Evolutionary conservation across 2,797 vertebrate genomes (phyloP).

Genomic region (Darevskia mixta): DNA sequence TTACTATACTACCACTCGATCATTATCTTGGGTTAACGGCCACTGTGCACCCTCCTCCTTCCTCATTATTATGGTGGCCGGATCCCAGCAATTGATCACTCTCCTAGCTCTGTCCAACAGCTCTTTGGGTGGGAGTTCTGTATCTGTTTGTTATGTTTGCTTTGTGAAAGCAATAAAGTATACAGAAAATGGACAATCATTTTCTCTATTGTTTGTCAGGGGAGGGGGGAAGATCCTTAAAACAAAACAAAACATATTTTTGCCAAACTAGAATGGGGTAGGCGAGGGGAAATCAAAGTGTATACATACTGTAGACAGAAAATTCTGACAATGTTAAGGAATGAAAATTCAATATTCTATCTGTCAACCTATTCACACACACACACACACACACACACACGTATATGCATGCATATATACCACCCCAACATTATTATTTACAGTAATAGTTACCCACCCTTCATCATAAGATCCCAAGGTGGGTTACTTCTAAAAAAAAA

Average conservation of each 20-base stretch:
- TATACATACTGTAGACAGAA: background rate
- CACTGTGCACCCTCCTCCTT: conserved; percentile 51
- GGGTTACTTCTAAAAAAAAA: too few relatives aligned
- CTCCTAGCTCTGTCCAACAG: conserved; percentile 57
- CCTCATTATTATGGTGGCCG: conserved; percentile 61
- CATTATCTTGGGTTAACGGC: conserved; percentile 63
- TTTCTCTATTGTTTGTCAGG: conserved; percentile 33
- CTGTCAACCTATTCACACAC: too few relatives aligned
- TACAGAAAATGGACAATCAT: conserved; percentile 52
- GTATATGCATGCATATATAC: background rate
- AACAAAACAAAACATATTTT: conserved; percentile 3
- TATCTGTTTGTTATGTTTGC: conserved; percentile 63
- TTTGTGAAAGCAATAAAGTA: conserved; percentile 53
- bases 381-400: too few relatives aligned
- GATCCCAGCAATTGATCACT: conserved; percentile 65
- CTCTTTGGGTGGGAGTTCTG: conserved; percentile 42
- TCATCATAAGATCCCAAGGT: too few relatives aligned
- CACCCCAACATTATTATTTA: conserved; percentile 11
- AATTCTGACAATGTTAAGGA: conserved; percentile 34
- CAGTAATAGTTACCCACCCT: background rate
- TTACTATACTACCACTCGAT: conserved; percentile 58
- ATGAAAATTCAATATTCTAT: conserved; percentile 26
- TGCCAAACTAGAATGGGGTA: background rate
- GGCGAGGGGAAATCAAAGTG: background rate
- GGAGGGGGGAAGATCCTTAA: background rate